These are phyloP conservation scores for Rhynchomys soricoides DNA, from an alignment of 2,113 vertebrate species.

Conservation along the genomic window DNA sequence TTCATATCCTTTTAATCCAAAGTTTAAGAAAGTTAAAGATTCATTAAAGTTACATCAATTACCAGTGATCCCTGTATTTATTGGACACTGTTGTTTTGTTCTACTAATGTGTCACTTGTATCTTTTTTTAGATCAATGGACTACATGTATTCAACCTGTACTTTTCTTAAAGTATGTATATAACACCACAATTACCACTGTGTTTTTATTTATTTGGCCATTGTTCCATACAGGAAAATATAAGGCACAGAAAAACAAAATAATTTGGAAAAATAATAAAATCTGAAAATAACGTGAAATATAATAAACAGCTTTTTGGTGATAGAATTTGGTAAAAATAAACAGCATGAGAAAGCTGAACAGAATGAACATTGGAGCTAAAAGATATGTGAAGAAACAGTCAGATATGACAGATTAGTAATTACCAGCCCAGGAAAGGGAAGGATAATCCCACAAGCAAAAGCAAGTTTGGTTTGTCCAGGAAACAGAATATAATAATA, in stretches of 20 bases:
- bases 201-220: neutral
- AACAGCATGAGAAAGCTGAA: neutral
- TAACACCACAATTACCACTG: fast-evolving
- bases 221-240: neutral
- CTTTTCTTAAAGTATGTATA: neutral
- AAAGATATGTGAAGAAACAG: neutral
- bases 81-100: neutral
- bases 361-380: neutral
- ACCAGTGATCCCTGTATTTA: neutral
- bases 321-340: neutral
- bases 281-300: neutral
- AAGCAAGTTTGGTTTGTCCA: neutral
- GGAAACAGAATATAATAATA: neutral
- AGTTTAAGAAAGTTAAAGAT: neutral
- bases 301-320: neutral
- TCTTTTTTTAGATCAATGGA: neutral
- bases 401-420: neutral
- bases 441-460: fast-evolving
- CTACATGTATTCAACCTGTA: neutral
- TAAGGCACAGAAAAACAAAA: neutral
- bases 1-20: slow-evolving; percentile 21
- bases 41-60: neutral
- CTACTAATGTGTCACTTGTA: neutral
- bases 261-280: neutral
- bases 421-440: neutral